A percentile compares a stretch with the other conserved stretches of the same genome.
phyloP scores from a whole-genome alignment of 2,888 invertebrate genomes.

The Pollenia griseotomentosa region DNA sequence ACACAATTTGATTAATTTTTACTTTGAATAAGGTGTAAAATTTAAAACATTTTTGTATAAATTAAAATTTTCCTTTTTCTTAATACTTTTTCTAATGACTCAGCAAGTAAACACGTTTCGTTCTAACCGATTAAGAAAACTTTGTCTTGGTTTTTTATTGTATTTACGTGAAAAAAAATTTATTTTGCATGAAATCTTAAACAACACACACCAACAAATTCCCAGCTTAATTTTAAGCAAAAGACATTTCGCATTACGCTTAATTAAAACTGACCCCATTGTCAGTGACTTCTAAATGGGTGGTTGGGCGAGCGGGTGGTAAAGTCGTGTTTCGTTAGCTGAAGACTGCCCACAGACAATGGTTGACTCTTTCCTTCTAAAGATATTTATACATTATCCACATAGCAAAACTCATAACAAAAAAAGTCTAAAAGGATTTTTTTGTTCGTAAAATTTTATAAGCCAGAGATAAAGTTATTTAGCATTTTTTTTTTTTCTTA shows the following conservation, averaged over 20 bases:
- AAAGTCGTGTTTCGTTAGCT: too few species aligned
- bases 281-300: not conserved
- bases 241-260: constrained; percentile 38
- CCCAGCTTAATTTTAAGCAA: constrained; percentile 30
- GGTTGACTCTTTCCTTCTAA: not conserved
- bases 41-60: too few species aligned
- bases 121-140: constrained; percentile 15
- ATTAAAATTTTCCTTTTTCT: too few species aligned
- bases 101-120: constrained; percentile 4
- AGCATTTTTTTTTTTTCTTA: constrained; percentile 20
- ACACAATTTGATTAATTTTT: too few species aligned
- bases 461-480: constrained; percentile 54
- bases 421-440: constrained; percentile 4
- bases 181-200: constrained; percentile 31
- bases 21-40: too few species aligned
- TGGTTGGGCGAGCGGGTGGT: not conserved
- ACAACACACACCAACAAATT: constrained; percentile 19
- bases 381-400: constrained; percentile 21
- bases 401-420: not conserved
- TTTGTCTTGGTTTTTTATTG: not conserved
- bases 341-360: not conserved
- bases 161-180: constrained; percentile 15
- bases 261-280: constrained; percentile 62
- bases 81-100: not conserved
- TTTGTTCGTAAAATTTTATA: constrained; percentile 38